Base-by-base conservation (phyloP, 2,888 invertebrate species). In the Oxycera nigricornis region DNA sequence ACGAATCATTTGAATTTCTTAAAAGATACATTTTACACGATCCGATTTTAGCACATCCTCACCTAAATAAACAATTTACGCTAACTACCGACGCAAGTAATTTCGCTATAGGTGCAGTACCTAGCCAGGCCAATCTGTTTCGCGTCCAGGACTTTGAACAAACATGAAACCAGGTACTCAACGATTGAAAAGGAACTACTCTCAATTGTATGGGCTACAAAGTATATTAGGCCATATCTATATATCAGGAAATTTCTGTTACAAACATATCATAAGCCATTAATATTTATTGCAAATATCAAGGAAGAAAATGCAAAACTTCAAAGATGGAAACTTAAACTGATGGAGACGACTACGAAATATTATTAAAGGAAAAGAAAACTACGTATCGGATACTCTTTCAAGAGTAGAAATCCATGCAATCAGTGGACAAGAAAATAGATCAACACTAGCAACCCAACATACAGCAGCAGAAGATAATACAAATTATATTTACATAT, bases 181-280 rank as follows among this genome's bases (percentile, higher is more conserved):
- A 77, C 78, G 0, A 79, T 81, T 14, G 82, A 83, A 72, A 82
- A 81, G 57, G 82, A 83, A 77, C 59, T 82, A 1, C 50, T 82
- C 55, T 78, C 78, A 0, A 80, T 82, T 3, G 68, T 75, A n/a
- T n/a, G n/a, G n/a, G n/a, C n/a, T n/a, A n/a, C n/a, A n/a, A n/a
- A n/a, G n/a, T n/a, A n/a, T n/a, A n/a, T n/a, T n/a, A n/a, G n/a
- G n/a, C n/a, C n/a, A n/a, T n/a, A n/a, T n/a, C n/a, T n/a, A n/a
- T n/a, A n/a, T n/a, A n/a, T n/a, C n/a, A n/a, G n/a, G n/a, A n/a
- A n/a, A n/a, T n/a, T n/a, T n/a, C n/a, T n/a, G n/a, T n/a, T n/a
- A n/a, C n/a, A n/a, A n/a, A n/a, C n/a, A n/a, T n/a, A n/a, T n/a
- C n/a, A n/a, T n/a, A n/a, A n/a, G n/a, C n/a, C n/a, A n/a, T n/a